A percentile compares a stretch with the other conserved stretches of the same genome.
Conservation (phyloP, 2,888 invertebrate genomes). For the Charanyca ferruginea region DNA sequence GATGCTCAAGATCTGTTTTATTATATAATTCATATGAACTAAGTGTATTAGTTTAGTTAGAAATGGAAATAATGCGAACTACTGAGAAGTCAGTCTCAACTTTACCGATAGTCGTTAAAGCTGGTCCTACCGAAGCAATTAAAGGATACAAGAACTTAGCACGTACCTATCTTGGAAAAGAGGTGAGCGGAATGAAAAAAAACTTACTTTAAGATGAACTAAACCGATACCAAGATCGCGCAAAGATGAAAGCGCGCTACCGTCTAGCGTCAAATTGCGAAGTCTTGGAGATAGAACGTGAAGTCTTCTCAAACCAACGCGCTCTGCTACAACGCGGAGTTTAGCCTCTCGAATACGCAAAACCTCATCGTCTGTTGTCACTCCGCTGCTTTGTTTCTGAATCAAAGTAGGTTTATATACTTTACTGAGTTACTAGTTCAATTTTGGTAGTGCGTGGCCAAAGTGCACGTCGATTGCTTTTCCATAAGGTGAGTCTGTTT, state of each 20-base stretch:
- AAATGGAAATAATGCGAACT: too few relatives aligned
- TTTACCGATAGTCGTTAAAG: too few relatives aligned
- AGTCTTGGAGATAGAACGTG: constrained; percentile 92
- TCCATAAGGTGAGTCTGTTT: not conserved
- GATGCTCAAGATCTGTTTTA: constrained; percentile 85
- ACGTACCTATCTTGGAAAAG: not conserved
- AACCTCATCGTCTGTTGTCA: constrained; percentile 84
- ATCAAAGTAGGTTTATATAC: constrained; percentile 11
- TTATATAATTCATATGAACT: not conserved
- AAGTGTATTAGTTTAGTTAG: not conserved
- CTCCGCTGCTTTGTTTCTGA: constrained; percentile 88
- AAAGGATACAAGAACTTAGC: too few relatives aligned
- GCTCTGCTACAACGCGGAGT: constrained; percentile 92
- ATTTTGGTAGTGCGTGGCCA: not conserved
- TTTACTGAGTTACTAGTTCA: not conserved
- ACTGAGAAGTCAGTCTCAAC: too few relatives aligned
- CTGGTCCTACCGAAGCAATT: too few relatives aligned
- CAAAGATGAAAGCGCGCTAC: constrained; percentile 92
- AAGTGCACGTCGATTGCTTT: not conserved
- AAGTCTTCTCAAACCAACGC: constrained; percentile 92
- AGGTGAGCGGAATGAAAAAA: not conserved
- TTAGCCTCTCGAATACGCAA: constrained; percentile 90
- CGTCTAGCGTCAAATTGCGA: constrained; percentile 92
- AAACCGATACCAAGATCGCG: constrained; percentile 93
- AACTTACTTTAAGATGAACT: constrained; percentile 88